Evolutionary conservation across 2,113 vertebrate species (phyloP).

Genomic region (Poecilia latipinna): DNA sequence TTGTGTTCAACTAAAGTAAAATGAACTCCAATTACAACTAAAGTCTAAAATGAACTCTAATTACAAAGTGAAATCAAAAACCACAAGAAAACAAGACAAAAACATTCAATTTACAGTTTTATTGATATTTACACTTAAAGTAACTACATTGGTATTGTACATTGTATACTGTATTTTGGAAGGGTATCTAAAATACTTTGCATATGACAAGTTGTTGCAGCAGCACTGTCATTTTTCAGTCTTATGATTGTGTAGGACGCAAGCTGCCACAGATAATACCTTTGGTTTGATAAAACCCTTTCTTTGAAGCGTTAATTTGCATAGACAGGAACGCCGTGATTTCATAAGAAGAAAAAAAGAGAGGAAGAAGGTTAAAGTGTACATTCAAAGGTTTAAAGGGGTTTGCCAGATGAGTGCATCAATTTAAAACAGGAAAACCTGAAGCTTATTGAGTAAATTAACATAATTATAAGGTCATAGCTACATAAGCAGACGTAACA

Average conservation of each 20-base stretch:
- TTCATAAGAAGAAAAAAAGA: neutral
- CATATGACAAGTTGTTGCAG: conserved; percentile 66
- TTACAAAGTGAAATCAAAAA: neutral
- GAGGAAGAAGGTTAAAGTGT: conserved; percentile 16
- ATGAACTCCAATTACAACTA: neutral
- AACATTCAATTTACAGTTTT: conserved; percentile 54
- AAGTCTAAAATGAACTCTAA: neutral
- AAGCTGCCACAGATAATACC: conserved; percentile 73
- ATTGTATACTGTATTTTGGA: conserved; percentile 58
- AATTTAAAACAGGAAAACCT: conserved; percentile 36
- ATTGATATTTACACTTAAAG: conserved; percentile 78
- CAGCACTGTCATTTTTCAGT: conserved; percentile 57
- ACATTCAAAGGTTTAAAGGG: conserved; percentile 59
- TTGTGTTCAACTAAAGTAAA: neutral
- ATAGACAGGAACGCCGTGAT: conserved; percentile 52
- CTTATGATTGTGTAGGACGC: conserved; percentile 76
- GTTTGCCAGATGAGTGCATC: conserved; percentile 37
- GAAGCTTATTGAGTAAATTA: conserved; percentile 1
- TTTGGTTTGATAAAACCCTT: conserved; percentile 74
- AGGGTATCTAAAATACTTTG: conserved; percentile 74
- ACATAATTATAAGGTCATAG: conserved; percentile 8
- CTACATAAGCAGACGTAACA: neutral
- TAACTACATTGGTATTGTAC: conserved; percentile 71
- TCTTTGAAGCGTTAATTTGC: conserved; percentile 61
- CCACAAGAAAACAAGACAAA: fast-evolving